Evolutionary conservation across 2,888 invertebrate genomes (phyloP), one percentile per base, ranked within the genome.

Genomic region (Ichneumon xanthorius): DNA sequence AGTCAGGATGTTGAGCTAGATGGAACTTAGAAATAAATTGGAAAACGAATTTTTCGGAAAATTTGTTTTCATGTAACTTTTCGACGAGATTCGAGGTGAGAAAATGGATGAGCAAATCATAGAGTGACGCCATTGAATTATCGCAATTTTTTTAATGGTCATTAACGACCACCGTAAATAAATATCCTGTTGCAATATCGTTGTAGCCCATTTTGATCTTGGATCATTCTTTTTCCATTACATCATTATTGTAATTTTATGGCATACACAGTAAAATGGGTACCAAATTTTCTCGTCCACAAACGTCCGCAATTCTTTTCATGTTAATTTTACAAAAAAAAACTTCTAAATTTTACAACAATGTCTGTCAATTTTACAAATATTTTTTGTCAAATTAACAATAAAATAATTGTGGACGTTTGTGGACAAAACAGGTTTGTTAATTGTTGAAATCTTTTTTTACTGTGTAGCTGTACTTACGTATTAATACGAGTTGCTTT

Each of bases 71-170:
- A 82, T 73, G 70, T 14, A 79, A 81, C 70, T 81, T 81, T 58
- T 77, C 68, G 61, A 85, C 37, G 76, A 76, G 30, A 68, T 37
- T 33, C 53, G 65, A 73, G 78, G 40, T 68, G 58, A 81, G 63
- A 72, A 77, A 30, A 63, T 48, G 14, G 50, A 67, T 72, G 80
- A 72, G 45, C 76, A 53, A 61, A 67, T 80, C 55, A 11, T 37
- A 65, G 76, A 68, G n/a, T 50, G 4, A n/a, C 16, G 55, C 68
- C 9, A 45, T 84, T 73, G 72, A 84, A 77, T 53, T 45, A 50
- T 40, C 67, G 37, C 40, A 45, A 33, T 50, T 48, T 80, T 50
- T 84, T 65, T 37, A 9, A 65, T 50, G 26, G 14, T 9, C 14
- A 37, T n/a, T 30, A 65, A 61, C 19, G 48, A 61, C 11, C 22